Base-by-base conservation (phyloP, 2,888 invertebrate species). In the Anthrax anthrax region DNA sequence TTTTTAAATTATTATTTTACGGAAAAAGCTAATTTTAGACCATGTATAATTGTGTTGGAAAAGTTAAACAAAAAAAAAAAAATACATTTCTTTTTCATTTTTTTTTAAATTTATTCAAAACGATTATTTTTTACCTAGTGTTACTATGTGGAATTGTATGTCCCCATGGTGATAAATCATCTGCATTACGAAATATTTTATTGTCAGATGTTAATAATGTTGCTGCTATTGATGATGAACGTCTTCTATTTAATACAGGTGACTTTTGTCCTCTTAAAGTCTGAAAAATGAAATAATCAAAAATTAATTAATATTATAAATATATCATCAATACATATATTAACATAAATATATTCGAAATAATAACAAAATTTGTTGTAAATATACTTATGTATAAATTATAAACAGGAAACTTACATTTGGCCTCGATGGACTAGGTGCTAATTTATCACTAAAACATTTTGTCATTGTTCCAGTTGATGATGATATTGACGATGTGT, bases 151-250 rank as follows among this genome's bases (percentile, higher is more conserved):
- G 44, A 16, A 41, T 47, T 44, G 42, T 52, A 38, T 50, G 42
- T 4, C 40, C 39, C 39, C 49, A 43, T 16, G 51, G 42, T 9
- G 50, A 51, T 38, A 39, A 51, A 37, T 55, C 55, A 34, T 47
- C 49, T 4, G 48, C 47, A 44, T 54, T 56, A 29, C 52, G 54
- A 49, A 57, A 59, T 37, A 52, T 55, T 34, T 56, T 53, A 51
- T 53, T 56, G 48, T 65, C 65, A 18, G 59, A 57, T 32, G 60
- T 58, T 29, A 65, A 51, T 18, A 63, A 52, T 53, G 60, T 63
- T 23, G 59, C 56, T 4, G 63, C 65, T 42, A 65, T 63, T 9
- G 67, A 66, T 6, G 67, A 67, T 14, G 65, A 60, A 19, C 67
- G 61, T 47, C 67, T 59, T 19, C 65, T 55, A 47, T 57, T 58